Conservation (phyloP, 2,888 invertebrate genomes). For the Rotaria macrura region DNA sequence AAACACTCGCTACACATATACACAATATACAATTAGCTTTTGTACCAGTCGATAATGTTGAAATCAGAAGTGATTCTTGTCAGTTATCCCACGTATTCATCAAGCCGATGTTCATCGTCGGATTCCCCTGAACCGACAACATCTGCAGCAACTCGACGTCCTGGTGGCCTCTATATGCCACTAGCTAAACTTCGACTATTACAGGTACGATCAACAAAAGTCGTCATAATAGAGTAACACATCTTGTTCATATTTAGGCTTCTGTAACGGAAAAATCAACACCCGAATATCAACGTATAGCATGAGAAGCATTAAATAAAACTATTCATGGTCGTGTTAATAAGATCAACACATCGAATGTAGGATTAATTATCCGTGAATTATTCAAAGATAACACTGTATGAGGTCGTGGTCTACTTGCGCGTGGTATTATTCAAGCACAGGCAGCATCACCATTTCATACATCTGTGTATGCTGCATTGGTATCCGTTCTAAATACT, state of each 20-base stretch:
- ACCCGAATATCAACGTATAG: conserved; percentile 80
- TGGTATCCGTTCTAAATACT: conserved; percentile 85
- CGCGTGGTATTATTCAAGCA: conserved; percentile 85
- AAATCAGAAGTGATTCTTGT: too few species aligned
- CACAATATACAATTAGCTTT: too few species aligned
- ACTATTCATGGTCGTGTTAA: conserved; percentile 94
- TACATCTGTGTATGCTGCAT: conserved; percentile 87
- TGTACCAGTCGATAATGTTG: too few species aligned
- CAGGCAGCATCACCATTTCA: conserved; percentile 94
- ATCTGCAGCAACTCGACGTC: neutral
- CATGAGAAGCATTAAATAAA: conserved; percentile 97
- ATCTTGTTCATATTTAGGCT: too few species aligned
- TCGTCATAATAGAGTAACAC: too few species aligned
- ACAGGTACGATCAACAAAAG: neutral
- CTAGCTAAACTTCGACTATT: conserved; percentile 52
- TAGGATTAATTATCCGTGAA: conserved; percentile 73
- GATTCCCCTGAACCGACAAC: neutral
- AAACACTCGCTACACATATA: too few species aligned
- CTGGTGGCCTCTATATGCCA: conserved; percentile 73
- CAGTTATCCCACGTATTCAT: too few species aligned
- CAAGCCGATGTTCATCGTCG: too few species aligned
- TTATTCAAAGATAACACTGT: conserved; percentile 87
- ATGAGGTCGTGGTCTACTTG: conserved; percentile 75
- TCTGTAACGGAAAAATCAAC: conserved; percentile 51
- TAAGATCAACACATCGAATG: conserved; percentile 85